Base-by-base conservation (phyloP, 64 coral and sea anemone genomes). In the Actinia equina region DNA sequence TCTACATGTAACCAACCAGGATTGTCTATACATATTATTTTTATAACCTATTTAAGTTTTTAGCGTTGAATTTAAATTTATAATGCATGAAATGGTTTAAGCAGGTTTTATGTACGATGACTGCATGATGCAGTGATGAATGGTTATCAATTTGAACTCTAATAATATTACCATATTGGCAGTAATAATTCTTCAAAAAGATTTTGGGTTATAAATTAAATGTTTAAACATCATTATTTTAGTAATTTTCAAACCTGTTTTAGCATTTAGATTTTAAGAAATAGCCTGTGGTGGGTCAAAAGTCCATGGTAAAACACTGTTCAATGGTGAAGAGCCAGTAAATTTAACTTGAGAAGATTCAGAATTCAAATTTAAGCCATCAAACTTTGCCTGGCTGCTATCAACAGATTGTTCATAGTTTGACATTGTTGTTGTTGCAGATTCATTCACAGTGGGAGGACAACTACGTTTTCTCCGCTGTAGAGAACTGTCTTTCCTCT, bases 311-410 rank as follows among this genome's bases (percentile, higher is more conserved):
- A 92, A 76, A 45, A 86, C 90, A 52, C 90, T 92, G 86, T 92
- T 92, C 49, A 92, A 85, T 71, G 90, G 90, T 69, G 90, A 92
- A 3, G 90, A 87, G n/a, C 90, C 90, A 17, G 90, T 92, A 55
- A 92, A 86, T 57, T 92, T 92, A 82, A 92, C 78, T 81, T 81
- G 78, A 49, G 78, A 52, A 49, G 78, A 81, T 22, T 81, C 78
- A 52, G n/a, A 81, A 74, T 74, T 74, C 69, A 74, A n/a, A 81
- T 81, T 81, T 81, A 81, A 81, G 10, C 43, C 78, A 81, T 44
- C 49, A 49, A 81, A 51, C 20, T 81, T 81, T 20, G 78, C 18
- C 22, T 81, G 17, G 20, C 22, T 81, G 78, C 10, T 81, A 74
- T 25, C 10, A 20, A 81, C 18, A 49, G 78, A 49, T 14, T 46